These are phyloP conservation scores for Rhabditophanes sp. DNA, from an alignment of 2,888 invertebrate species.

Conservation along the genomic window DNA sequence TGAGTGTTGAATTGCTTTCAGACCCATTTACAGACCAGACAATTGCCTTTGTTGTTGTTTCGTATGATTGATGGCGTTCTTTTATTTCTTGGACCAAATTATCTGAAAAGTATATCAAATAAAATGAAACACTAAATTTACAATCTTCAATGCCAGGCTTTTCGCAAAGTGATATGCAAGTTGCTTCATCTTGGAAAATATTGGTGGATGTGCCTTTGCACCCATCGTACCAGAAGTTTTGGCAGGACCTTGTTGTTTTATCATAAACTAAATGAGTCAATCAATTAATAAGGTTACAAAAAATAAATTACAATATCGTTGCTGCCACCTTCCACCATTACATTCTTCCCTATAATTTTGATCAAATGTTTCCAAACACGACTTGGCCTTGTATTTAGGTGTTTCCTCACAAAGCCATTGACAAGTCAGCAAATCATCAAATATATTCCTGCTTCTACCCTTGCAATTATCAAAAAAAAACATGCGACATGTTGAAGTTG, in stretches of 20 bases:
- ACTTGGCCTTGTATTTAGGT: constrained; percentile 33
- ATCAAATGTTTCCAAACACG: constrained; percentile 38
- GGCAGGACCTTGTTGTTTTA: neutral
- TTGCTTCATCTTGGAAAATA: constrained; percentile 30
- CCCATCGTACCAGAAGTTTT: constrained; percentile 38
- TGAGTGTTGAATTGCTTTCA: constrained; percentile 2
- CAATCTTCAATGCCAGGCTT: constrained; percentile 25
- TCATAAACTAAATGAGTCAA: too few relatives aligned
- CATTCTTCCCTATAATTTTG: constrained; percentile 35
- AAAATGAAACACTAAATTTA: constrained; percentile 7
- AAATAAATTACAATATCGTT: constrained; percentile 22
- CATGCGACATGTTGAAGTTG: constrained; percentile 7
- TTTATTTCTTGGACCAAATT: too few relatives aligned
- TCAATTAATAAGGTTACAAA: neutral
- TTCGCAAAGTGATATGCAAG: constrained; percentile 31
- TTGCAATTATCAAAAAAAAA: constrained; percentile 34
- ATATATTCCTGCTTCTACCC: constrained; percentile 27
- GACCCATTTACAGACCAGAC: neutral
- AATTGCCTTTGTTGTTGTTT: too few relatives aligned
- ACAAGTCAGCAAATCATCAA: constrained; percentile 38
- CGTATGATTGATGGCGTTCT: too few relatives aligned
- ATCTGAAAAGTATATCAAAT: too few relatives aligned
- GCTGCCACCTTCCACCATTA: constrained; percentile 38
- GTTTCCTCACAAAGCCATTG: constrained; percentile 41
- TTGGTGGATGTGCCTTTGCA: constrained; percentile 30